Conservation (phyloP, 1,140 invertebrate genomes). For the Brachionus rotundiformis region DNA sequence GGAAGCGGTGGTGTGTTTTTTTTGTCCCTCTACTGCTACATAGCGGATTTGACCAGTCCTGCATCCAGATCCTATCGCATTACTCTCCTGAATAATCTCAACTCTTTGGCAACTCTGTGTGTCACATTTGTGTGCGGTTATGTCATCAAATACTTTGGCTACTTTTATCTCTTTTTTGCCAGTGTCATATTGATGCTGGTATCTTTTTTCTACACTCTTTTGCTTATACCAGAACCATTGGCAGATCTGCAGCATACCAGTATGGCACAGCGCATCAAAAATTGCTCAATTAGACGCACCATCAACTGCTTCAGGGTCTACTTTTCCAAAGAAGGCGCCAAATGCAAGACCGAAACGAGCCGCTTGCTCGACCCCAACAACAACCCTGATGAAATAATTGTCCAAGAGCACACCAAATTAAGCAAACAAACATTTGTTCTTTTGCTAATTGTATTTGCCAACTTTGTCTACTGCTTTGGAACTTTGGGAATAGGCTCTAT, state of each 20-base stretch:
- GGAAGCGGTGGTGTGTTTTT: conserved; percentile 41
- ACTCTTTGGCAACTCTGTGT: conserved; percentile 24
- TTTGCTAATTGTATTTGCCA: conserved; percentile 31
- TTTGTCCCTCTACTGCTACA: conserved; percentile 44
- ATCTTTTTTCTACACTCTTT: conserved; percentile 32
- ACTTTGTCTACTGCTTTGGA: conserved; percentile 46
- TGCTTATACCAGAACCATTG: conserved; percentile 40
- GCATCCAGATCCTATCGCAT: conserved; percentile 30
- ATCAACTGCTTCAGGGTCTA: conserved; percentile 41
- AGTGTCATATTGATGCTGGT: conserved; percentile 20
- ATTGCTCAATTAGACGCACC: not conserved
- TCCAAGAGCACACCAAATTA: not conserved
- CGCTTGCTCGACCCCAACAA: not conserved
- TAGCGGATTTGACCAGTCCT: conserved; percentile 38
- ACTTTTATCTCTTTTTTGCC: conserved; percentile 29
- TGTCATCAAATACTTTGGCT: conserved; percentile 46
- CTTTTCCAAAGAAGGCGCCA: conserved; percentile 16
- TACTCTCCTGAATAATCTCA: conserved; percentile 34
- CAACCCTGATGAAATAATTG: not conserved
- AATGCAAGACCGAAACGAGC: not conserved
- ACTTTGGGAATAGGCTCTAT: conserved; percentile 27
- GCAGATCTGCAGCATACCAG: conserved; percentile 14
- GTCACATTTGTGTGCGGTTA: conserved; percentile 45
- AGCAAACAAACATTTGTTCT: conserved; percentile 46
- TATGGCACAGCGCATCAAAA: not conserved